phyloP scores from a whole-genome alignment of 92 coral and sea anemone species.

The Actinernus sp. region DNA sequence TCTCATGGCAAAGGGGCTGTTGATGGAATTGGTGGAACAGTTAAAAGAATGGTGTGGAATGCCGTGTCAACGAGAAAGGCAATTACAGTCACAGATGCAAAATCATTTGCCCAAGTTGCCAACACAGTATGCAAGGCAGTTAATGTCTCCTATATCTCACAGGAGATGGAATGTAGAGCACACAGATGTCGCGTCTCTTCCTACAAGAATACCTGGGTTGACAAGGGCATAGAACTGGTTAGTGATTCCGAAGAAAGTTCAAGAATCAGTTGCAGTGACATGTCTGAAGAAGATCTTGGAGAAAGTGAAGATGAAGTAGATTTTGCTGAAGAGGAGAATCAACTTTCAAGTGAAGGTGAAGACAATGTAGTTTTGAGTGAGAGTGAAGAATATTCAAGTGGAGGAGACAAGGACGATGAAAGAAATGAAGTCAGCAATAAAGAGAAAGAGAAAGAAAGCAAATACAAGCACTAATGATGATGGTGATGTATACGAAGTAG shows the following conservation, averaged over 20 bases:
- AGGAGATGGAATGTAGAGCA: conserved; percentile 34
- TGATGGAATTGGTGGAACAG: conserved; percentile 61
- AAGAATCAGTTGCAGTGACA: neutral
- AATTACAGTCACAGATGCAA: conserved; percentile 36
- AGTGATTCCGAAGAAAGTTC: neutral
- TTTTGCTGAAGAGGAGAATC: neutral
- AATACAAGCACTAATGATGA: too few species aligned
- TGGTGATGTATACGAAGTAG: conserved; percentile 10
- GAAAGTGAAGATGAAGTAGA: neutral
- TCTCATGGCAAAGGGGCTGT: conserved; percentile 67
- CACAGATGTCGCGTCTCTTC: conserved; percentile 34
- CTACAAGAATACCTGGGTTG: conserved; percentile 43
- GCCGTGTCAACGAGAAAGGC: conserved; percentile 49
- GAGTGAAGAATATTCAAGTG: conserved; percentile 9
- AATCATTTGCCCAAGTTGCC: conserved; percentile 53
- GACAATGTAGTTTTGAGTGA: conserved; percentile 13
- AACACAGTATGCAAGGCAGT: conserved; percentile 42
- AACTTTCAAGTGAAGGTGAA: conserved; percentile 12
- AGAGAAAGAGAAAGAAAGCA: too few species aligned
- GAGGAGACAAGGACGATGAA: neutral
- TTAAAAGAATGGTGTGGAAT: conserved; percentile 49
- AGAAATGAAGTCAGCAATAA: conserved; percentile 1
- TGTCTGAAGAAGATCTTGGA: conserved; percentile 10
- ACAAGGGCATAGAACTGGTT: conserved; percentile 17
- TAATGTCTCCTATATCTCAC: conserved; percentile 18